phyloP scores from a whole-genome alignment of 2,888 invertebrate genomes.

The Patella pellucida region DNA sequence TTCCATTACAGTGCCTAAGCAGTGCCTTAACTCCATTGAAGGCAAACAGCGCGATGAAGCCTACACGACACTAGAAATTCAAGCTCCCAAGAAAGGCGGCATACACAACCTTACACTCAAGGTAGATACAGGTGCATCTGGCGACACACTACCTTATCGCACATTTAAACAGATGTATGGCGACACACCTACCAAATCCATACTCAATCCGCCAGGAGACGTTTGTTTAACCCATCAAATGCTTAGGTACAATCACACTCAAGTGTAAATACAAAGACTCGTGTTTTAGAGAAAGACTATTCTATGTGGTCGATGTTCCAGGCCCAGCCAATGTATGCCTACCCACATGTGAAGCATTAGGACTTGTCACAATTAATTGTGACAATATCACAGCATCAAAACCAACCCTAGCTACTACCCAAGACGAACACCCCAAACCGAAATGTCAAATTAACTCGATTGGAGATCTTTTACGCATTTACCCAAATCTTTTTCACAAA shows the following conservation, averaged over 20 bases:
- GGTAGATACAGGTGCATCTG: no score
- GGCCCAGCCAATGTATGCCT: no score
- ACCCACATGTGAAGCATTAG: no score
- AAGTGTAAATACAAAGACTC: conserved; percentile 10
- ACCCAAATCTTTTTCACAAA: no score
- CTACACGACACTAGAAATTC: conserved; percentile 12
- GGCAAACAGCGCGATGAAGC: conserved; percentile 9
- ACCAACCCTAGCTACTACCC: no score
- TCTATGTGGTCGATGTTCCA: no score
- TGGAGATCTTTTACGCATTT: no score
- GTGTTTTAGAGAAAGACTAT: no score
- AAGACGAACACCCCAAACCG: no score
- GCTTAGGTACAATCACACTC: conserved; percentile 13
- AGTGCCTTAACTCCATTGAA: conserved; percentile 13
- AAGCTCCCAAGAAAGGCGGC: not conserved
- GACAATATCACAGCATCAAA: no score
- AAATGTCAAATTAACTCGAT: no score
- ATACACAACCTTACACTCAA: conserved; percentile 27
- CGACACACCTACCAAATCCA: not conserved
- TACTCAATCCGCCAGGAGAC: not conserved
- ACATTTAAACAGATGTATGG: conserved; percentile 28
- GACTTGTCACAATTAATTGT: no score
- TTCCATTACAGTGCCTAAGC: conserved; percentile 12
- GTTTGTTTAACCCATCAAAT: conserved; percentile 10
- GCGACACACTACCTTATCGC: conserved; percentile 25